Conservation (phyloP, 2,888 invertebrate genomes). For the Harpalus rubripes region DNA sequence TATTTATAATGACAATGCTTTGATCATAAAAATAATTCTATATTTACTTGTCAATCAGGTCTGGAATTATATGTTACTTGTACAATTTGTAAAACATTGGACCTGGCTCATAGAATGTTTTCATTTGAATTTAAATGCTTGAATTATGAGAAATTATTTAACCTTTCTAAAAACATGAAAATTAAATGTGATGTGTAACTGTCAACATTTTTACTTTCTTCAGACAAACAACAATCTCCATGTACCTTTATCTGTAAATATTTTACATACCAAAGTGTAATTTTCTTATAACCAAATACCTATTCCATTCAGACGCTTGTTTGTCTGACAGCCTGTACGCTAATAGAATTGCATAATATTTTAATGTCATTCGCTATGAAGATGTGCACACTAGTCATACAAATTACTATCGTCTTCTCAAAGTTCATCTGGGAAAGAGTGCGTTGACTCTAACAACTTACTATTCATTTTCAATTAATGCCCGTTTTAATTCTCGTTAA, state of each 20-base stretch:
- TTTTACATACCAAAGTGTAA: background rate
- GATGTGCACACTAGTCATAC: constrained; percentile 16
- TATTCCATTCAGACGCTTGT: background rate
- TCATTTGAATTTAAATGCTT: too few relatives aligned
- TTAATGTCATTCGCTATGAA: constrained; percentile 39
- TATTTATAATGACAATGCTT: too few relatives aligned
- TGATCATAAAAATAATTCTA: too few relatives aligned
- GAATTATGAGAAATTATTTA: too few relatives aligned
- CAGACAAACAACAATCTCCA: background rate
- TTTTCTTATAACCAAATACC: background rate
- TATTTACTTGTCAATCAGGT: too few relatives aligned
- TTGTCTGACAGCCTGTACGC: constrained; percentile 6
- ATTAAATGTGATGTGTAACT: background rate
- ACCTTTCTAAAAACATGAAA: too few relatives aligned
- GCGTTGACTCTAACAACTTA: background rate
- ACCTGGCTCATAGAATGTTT: too few relatives aligned
- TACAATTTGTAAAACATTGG: too few relatives aligned
- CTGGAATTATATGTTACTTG: too few relatives aligned
- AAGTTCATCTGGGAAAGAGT: constrained; percentile 32
- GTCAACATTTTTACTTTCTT: background rate
- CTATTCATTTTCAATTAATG: background rate
- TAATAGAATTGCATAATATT: constrained; percentile 24
- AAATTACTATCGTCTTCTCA: constrained; percentile 27
- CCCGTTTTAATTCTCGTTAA: background rate
- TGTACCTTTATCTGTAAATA: background rate